Evolutionary conservation across 1,140 invertebrate species (phyloP).

Genomic region (Drosophila tropicalis): DNA sequence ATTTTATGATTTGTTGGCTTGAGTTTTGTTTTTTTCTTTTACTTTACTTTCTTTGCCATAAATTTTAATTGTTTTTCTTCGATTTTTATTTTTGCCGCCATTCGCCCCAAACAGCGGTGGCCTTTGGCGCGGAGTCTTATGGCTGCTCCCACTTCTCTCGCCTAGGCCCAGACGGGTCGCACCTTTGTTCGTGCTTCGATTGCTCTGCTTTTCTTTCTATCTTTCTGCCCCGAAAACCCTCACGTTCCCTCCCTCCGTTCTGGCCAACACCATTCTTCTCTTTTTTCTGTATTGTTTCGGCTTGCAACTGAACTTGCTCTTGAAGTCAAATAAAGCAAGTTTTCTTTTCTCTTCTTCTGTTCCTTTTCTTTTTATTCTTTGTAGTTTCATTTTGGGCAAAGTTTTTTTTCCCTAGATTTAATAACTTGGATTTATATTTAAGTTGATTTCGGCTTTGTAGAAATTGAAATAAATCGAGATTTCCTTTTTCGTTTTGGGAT

Average conservation of each 20-base stretch:
- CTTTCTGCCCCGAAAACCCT: background rate
- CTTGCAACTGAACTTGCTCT: conserved; percentile 54
- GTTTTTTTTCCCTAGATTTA: conserved; percentile 43
- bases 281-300: conserved; percentile 2
- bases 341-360: conserved; percentile 25
- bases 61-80: conserved; percentile 78
- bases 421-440: conserved; percentile 52
- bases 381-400: conserved; percentile 32
- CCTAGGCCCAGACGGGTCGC: conserved; percentile 39
- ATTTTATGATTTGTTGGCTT: conserved; percentile 53
- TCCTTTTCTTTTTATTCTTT: conserved; percentile 7
- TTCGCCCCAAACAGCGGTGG: conserved; percentile 3
- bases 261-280: background rate
- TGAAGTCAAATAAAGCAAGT: conserved; percentile 42
- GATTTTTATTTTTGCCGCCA: conserved; percentile 65
- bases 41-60: conserved; percentile 54
- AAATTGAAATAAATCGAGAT: conserved; percentile 53
- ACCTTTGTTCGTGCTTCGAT: conserved; percentile 47
- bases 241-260: background rate
- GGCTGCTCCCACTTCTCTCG: conserved; percentile 15
- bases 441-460: conserved; percentile 33
- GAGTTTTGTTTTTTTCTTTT: conserved; percentile 49
- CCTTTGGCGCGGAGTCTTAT: background rate
- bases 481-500: conserved; percentile 14
- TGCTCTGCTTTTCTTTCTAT: conserved; percentile 23